Evolutionary conservation across 2,113 vertebrate species (phyloP).

Genomic region (Calyptomena viridis): DNA sequence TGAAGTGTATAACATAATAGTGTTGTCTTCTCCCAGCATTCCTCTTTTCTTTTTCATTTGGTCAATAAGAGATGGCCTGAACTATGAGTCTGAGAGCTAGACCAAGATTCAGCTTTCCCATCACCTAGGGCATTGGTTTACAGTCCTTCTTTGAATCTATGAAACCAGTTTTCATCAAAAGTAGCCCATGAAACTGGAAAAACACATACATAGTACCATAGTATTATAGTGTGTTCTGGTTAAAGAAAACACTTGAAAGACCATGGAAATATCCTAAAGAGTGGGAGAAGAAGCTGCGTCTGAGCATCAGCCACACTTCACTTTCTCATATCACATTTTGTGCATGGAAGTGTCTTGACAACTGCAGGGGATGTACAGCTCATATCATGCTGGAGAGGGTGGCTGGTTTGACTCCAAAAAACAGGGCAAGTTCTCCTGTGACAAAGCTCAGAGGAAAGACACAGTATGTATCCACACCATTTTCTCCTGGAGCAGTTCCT

Average conservation of each 20-base stretch:
- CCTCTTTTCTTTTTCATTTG: background rate
- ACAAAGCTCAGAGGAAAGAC: background rate
- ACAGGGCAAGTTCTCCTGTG: background rate
- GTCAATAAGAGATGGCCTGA: background rate
- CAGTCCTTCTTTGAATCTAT: too few species aligned
- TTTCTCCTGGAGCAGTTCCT: background rate
- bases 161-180: background rate
- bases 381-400: accelerated
- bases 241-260: background rate
- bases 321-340: background rate
- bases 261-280: background rate
- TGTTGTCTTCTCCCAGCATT: background rate
- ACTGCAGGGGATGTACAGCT: background rate
- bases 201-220: background rate
- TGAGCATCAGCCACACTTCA: background rate
- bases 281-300: background rate
- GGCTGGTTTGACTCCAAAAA: background rate
- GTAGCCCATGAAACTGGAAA: background rate
- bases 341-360: background rate
- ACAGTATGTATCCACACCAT: background rate
- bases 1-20: background rate
- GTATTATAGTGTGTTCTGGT: background rate
- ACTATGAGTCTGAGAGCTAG: background rate
- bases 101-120: background rate
- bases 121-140: background rate